A percentile compares a stretch with the other conserved stretches of the same genome.
Evolutionary conservation across 2,797 vertebrate species (phyloP).

Genomic region (Sparus aurata): DNA sequence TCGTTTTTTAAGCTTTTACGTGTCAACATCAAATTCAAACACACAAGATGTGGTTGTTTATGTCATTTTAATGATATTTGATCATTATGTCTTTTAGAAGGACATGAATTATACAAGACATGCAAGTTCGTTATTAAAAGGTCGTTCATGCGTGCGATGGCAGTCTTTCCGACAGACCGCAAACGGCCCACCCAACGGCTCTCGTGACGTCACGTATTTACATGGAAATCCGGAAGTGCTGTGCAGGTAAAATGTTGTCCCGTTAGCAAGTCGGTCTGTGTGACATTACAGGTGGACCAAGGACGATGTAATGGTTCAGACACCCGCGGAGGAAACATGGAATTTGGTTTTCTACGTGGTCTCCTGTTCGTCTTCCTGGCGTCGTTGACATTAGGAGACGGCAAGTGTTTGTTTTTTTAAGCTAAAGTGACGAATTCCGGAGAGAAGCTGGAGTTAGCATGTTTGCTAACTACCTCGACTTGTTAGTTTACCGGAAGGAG

Average conservation of each 20-base stretch:
- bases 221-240: slow-evolving; percentile 60
- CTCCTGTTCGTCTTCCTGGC: slow-evolving; percentile 64
- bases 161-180: background rate
- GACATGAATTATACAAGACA: background rate
- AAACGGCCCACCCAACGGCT: slow-evolving; percentile 18
- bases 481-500: background rate
- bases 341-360: slow-evolving; percentile 35
- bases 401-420: slow-evolving; percentile 63
- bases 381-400: slow-evolving; percentile 60
- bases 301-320: slow-evolving; percentile 57
- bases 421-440: background rate
- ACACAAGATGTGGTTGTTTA: background rate
- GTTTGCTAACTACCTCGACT: slow-evolving; percentile 31
- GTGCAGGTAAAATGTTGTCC: too few species aligned
- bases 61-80: background rate
- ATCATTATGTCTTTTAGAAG: background rate
- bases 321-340: slow-evolving; percentile 68
- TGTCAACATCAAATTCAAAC: background rate
- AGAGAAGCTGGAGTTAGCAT: slow-evolving; percentile 39
- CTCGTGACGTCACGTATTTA: slow-evolving; percentile 54
- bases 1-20: background rate
- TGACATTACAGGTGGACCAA: slow-evolving; percentile 3
- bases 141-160: fast-evolving
- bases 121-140: fast-evolving
- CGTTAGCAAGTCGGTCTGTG: background rate